Conservation (phyloP, 1,140 invertebrate genomes). For the Lepidurus packardi region DNA sequence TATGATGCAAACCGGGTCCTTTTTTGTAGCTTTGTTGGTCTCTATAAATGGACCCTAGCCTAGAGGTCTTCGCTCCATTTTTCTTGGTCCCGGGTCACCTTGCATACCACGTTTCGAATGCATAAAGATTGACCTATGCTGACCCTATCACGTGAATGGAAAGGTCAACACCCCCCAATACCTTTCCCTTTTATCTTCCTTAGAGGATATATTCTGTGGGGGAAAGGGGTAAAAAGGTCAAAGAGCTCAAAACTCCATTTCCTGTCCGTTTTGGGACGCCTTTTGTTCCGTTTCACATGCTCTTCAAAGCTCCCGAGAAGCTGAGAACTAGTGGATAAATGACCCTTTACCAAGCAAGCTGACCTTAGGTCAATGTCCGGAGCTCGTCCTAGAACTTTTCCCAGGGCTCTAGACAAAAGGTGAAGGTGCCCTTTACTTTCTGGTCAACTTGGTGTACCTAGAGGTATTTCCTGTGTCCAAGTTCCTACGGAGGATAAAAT, state of each 20-base stretch:
- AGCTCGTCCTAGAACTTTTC: background rate
- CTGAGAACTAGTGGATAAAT: background rate
- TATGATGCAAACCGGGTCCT: conserved; percentile 11
- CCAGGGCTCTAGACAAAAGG: background rate
- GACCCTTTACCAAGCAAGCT: background rate
- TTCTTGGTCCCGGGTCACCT: background rate
- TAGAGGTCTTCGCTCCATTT: background rate
- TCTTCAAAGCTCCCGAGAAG: background rate
- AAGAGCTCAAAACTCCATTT: background rate
- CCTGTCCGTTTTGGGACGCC: background rate
- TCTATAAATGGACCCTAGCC: background rate
- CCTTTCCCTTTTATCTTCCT: background rate
- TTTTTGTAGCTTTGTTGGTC: background rate
- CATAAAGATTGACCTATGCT: background rate
- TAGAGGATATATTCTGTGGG: background rate
- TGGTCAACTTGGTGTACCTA: background rate
- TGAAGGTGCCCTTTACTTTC: conserved; percentile 5
- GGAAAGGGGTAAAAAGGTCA: background rate
- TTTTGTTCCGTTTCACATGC: background rate
- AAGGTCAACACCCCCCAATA: background rate
- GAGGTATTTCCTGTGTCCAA: too few species aligned
- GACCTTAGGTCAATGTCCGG: background rate
- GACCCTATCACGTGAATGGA: background rate
- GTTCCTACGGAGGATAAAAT: too few species aligned
- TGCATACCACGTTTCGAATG: background rate